Percentiles rank a stretch among this genome's conserved stretches.
Conservation (phyloP, 2,797 vertebrate species). For the Myripristis murdjan region DNA sequence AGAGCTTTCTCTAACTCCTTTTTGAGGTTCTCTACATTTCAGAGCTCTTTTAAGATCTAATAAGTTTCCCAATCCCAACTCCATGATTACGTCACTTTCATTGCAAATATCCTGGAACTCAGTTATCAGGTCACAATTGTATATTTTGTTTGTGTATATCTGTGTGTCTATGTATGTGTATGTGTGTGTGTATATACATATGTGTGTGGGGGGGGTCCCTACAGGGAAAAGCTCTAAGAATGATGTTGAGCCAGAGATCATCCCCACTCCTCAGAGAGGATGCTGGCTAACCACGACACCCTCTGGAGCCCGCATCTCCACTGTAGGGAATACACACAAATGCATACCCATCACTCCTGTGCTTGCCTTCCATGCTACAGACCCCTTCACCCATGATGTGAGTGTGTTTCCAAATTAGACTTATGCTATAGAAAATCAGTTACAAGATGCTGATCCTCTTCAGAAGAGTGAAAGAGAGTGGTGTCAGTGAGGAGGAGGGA, state of each 20-base stretch:
- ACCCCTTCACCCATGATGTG: constrained; percentile 90
- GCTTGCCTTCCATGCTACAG: constrained; percentile 85
- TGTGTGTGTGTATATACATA: constrained; percentile 18
- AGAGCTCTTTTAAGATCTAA: no score
- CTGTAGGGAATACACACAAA: constrained; percentile 68
- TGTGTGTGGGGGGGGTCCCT: no score
- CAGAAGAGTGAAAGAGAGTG: neutral
- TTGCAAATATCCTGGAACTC: no score
- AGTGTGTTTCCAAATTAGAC: constrained; percentile 42
- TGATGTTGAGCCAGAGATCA: constrained; percentile 32
- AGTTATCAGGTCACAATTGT: no score
- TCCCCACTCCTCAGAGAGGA: constrained; percentile 44
- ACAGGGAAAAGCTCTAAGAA: constrained; percentile 78
- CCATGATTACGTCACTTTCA: no score
- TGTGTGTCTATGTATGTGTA: constrained; percentile 25
- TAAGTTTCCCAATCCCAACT: no score
- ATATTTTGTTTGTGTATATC: no score
- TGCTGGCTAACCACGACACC: constrained; percentile 92
- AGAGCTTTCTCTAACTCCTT: no score
- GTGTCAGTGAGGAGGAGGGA: neutral
- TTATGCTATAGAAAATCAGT: neutral
- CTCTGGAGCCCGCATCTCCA: constrained; percentile 87
- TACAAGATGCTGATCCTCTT: no score
- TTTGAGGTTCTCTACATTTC: no score
- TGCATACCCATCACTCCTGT: constrained; percentile 63